phyloP scores from a whole-genome alignment of 2,888 invertebrate species.

The Oligia latruncula region DNA sequence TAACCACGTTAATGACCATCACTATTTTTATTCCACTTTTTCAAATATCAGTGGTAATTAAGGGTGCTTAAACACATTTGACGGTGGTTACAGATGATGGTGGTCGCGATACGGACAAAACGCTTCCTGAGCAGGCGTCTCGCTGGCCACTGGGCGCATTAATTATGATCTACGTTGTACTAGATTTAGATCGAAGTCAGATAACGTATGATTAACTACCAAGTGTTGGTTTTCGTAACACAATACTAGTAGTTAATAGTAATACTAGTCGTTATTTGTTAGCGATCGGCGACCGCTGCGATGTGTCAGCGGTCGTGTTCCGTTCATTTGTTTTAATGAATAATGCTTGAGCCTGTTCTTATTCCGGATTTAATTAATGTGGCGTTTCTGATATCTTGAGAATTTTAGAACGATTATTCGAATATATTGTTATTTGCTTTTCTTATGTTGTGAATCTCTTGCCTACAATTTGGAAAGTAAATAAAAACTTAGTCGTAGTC shows the following conservation, averaged over 20 bases:
- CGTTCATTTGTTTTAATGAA: conserved; percentile 58
- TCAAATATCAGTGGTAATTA: conserved; percentile 69
- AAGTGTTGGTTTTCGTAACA: conserved; percentile 74
- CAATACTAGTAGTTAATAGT: conserved; percentile 64
- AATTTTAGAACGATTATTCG: conserved; percentile 18
- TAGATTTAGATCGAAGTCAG: conserved; percentile 82
- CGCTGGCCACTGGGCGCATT: conserved; percentile 82
- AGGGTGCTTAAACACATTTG: conserved; percentile 74
- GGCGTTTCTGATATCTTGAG: conserved; percentile 28
- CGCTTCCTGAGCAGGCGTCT: conserved; percentile 82
- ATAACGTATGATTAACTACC: conserved; percentile 84
- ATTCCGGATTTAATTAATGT: conserved; percentile 51
- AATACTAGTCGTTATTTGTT: conserved; percentile 66
- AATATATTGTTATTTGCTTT: conserved; percentile 3
- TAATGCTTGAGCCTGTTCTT: conserved; percentile 46
- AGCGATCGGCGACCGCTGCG: conserved; percentile 50
- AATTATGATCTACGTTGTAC: conserved; percentile 85
- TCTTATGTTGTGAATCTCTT: not conserved
- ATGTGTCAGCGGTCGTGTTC: conserved; percentile 58
- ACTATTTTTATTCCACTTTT: conserved; percentile 57
- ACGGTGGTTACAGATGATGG: conserved; percentile 74
- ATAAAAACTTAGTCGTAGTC: not conserved
- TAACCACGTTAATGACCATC: conserved; percentile 60
- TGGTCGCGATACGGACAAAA: conserved; percentile 84
- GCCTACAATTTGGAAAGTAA: not conserved